Base-by-base conservation (phyloP, 1,140 invertebrate species). In the Achatina immaculata region DNA sequence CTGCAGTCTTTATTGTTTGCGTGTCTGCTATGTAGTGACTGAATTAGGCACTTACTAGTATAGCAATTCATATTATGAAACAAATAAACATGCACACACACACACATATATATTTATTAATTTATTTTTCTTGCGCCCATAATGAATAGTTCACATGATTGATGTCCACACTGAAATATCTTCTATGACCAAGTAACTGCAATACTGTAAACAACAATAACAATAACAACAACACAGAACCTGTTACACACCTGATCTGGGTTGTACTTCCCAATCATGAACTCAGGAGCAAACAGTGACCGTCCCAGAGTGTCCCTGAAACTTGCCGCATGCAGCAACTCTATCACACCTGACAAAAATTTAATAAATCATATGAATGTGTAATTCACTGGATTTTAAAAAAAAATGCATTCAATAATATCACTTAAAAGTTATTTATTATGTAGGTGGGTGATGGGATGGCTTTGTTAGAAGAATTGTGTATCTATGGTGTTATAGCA, bases 241-340 rank as follows among this genome's bases (percentile, higher is more conserved):
- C 11, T 24, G 65, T 14, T 81, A 85, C 45, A 7, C 16, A 62
- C 85, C 83, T 85, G 81, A 16, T 85, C 84, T 31, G 78, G n/a
- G 31, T 11, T 81, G 75, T 68, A 83, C 38, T 83, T 81, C 48
- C 86, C 87, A 74, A 88, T 43, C 75, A 83, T 85, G 42, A 48
- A 75, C 28, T 82, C 94, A 7, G 95, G 94, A 40, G 94, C 94
- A 89, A 95, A 98, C 2, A 98, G 89, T 0, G 96, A 97, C 89
- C 97, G 95, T 21, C 96, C 96, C 28, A 91, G 83, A 31, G 88
- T 88, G n/a, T 88, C 93, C 48, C 95, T 93, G 90, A 94, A 98
- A 14, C 97, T 96, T 73, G 95, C 96, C 90, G 95, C 95, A 89
- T 98, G 97, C 1, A 98, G 91, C 34, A 96, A 88, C 88, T 98